Base-by-base conservation (phyloP, 2,113 vertebrate genomes). In the Proteles cristata region DNA sequence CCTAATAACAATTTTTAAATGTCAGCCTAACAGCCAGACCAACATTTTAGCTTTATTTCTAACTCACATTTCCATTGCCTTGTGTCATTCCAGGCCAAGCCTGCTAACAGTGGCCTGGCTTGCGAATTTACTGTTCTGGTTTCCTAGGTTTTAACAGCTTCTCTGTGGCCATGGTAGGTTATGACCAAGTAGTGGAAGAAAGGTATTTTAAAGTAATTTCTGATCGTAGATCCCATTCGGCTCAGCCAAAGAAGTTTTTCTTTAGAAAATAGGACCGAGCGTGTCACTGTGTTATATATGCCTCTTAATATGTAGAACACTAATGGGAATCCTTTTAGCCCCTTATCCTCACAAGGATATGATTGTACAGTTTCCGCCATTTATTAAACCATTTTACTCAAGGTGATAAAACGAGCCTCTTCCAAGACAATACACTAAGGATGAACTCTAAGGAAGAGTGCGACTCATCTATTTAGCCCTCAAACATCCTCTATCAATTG, bases 401-500 rank as follows among this genome's bases (percentile, higher is more conserved):
- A 74, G 16, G 48, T 16, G 68, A 31, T 23, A 43, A 25, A 74
- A 94, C 35, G 35, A 53, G 55, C 65, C 73, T 16, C 79, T 80
- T 88, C 7, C 5, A 66, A 83, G 35, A n/a, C 5, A 23, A 21
- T 5, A 4, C 48, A 43, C 61, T 9, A 7, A 85, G 68, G 45
- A 58, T 1, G 3, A 50, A 58, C 23, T 74, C 11, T 7, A 33
- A 90, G 14, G 28, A 11, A n/a, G 7, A 23, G 35, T 50, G 26
- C 5, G 25, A 7, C 4, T 43, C 48, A 7, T 53, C 2, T 0
- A 80, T 80, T 65, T 55, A 53, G 7, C 45, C 26, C 77, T 48
- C 7, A 5, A 84, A 61, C 33, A 58, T 10, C 6, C 15, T 85
- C 55, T 55, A 85, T 98, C 93, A 79, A 88, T 71, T 58, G 69